Evolutionary conservation across 2,113 vertebrate species (phyloP).

Genomic region (Platanista minor): DNA sequence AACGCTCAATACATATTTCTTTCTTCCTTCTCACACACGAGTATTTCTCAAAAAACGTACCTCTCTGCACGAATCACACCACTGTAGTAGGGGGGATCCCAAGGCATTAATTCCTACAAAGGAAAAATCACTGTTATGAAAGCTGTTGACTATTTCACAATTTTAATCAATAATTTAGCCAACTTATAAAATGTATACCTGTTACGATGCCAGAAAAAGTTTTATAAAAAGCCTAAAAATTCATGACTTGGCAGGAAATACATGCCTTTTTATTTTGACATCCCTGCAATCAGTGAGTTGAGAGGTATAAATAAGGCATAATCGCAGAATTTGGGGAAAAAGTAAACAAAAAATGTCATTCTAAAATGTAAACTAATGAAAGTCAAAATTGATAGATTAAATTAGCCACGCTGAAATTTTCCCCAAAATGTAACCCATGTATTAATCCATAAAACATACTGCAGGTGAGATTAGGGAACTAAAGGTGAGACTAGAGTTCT

Average conservation of each 20-base stretch:
- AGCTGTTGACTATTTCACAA: background rate
- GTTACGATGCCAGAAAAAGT: background rate
- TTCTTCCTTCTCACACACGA: fast-evolving
- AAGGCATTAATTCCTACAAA: constrained; percentile 93
- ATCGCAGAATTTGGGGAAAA: background rate
- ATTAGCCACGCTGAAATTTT: background rate
- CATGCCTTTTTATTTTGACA: background rate
- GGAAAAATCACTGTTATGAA: constrained; percentile 26
- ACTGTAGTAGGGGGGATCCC: constrained; percentile 97
- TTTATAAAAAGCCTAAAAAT: background rate
- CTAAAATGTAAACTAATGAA: background rate
- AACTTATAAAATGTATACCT: background rate
- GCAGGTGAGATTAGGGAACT: background rate
- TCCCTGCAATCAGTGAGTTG: background rate
- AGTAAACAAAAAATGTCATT: background rate
- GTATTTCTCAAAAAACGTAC: constrained; percentile 76
- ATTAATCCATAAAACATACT: background rate
- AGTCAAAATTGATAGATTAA: background rate
- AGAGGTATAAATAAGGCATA: background rate
- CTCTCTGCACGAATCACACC: constrained; percentile 94
- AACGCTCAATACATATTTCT: background rate
- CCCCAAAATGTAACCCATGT: background rate
- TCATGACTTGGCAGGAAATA: background rate
- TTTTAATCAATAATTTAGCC: background rate
- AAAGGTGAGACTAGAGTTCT: background rate